Base-by-base conservation (phyloP, 1,140 invertebrate genomes). In the Diabrotica virgifera region DNA sequence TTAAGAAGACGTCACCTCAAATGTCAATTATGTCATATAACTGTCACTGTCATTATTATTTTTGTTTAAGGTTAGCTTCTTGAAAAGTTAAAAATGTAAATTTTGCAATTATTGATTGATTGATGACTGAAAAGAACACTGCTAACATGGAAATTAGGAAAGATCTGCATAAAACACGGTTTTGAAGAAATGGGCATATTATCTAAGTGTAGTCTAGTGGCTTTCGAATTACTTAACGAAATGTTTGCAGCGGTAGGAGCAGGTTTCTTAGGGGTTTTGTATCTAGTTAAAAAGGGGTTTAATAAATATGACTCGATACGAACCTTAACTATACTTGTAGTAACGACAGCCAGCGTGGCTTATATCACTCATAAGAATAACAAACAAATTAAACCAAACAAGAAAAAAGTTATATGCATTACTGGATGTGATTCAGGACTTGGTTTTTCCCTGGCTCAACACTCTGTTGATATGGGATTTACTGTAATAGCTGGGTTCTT, bases 391-490 rank as follows among this genome's bases (percentile, higher is more conserved):
- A 24, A 57, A 46, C 69, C 74, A 7, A 64, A 64, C 5, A 62
- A 71, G 6, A 78, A 76, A 5, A 79, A 83, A 72, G 82, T 87
- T 52, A 73, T 93, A 11, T 80, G 91, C 5, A 86, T 93, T 62
- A 92, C 89, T 14, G 92, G 92, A 52, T 94, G 91, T 74, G 91
- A 94, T 77, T 91, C 90, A 63, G 92, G 92, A 5, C 80, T 94
- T n/a, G 92, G 92, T 35, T 91, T 85, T 79, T 86, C 85, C 1
- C 72, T 90, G n/a, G 89, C 90, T 2, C 76, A 85, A 6, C 81
- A 89, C 54, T 81, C 85, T 37, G 79, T 81, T 12, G 76, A 84
- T 13, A 76, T 85, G 53, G 89, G 88, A 0, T 82, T 87, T 36
- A 78, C 80, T 7, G 89, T 91, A 1, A 76, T 91, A 8, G 92